phyloP scores from a whole-genome alignment of 1,140 invertebrate genomes.

The Drosophila ercepeae region DNA sequence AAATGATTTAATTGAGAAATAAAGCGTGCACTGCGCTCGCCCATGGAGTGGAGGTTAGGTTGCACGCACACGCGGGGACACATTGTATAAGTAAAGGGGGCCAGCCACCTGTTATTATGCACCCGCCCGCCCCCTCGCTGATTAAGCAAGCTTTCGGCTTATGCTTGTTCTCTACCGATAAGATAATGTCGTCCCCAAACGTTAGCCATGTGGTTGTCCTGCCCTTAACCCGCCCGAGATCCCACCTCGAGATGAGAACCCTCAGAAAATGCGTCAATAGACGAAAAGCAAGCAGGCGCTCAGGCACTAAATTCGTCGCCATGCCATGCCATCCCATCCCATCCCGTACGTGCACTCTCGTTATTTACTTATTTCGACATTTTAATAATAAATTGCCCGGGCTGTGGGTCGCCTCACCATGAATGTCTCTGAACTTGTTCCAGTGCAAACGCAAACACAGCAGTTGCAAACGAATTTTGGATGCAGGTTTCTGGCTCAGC shows the following conservation, averaged over 20 bases:
- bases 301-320: slow-evolving; percentile 26
- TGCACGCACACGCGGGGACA: slow-evolving; percentile 14
- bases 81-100: too few species aligned
- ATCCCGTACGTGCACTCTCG: slow-evolving; percentile 46
- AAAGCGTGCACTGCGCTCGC: slow-evolving; percentile 19
- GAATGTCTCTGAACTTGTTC: slow-evolving; percentile 59
- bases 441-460: slow-evolving; percentile 47
- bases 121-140: too few species aligned
- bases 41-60: slow-evolving; percentile 43
- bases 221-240: neutral
- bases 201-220: slow-evolving; percentile 30
- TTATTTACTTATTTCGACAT: slow-evolving; percentile 70
- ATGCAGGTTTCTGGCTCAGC: slow-evolving; percentile 45
- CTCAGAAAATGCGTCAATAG: slow-evolving; percentile 64
- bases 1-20: slow-evolving; percentile 51
- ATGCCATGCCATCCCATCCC: slow-evolving; percentile 8
- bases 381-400: slow-evolving; percentile 66
- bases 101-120: slow-evolving; percentile 47
- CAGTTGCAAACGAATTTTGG: slow-evolving; percentile 24
- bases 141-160: slow-evolving; percentile 32
- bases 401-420: slow-evolving; percentile 20
- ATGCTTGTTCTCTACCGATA: slow-evolving; percentile 39
- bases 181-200: slow-evolving; percentile 24
- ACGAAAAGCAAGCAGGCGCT: too few species aligned
- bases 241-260: too few species aligned